These are phyloP conservation scores for Ahaetulla prasina DNA, from an alignment of 2,113 vertebrate species.

Conservation along the genomic window DNA sequence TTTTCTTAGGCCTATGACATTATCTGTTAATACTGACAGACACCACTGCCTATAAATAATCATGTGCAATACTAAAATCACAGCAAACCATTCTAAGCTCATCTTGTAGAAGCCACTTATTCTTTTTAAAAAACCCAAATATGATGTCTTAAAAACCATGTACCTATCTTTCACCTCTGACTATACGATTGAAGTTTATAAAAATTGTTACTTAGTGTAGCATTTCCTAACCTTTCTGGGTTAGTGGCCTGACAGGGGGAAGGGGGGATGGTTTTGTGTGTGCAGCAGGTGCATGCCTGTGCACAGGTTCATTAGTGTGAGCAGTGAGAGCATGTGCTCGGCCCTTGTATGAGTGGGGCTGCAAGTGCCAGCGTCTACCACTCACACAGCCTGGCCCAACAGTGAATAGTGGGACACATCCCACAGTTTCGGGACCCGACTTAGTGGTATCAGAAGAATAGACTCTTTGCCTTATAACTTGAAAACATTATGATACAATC, in stretches of 20 bases:
- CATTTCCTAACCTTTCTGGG: neutral
- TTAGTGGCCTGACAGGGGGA: neutral
- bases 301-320: neutral
- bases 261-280: neutral
- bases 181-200: neutral
- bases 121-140: neutral
- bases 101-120: neutral
- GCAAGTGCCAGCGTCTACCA: neutral
- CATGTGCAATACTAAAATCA: neutral
- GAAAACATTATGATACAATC: neutral
- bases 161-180: neutral
- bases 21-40: neutral
- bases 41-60: neutral
- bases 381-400: neutral
- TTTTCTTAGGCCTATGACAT: neutral
- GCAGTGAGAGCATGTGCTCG: too few species aligned
- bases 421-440: neutral
- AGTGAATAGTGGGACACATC: neutral
- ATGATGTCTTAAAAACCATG: accelerated
- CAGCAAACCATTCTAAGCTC: neutral
- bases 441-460: neutral
- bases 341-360: neutral
- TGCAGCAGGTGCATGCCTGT: neutral
- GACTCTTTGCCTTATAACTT: neutral
- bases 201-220: neutral